These are phyloP conservation scores for Melieria picta DNA, from an alignment of 2,888 invertebrate genomes.

Conservation along the genomic window DNA sequence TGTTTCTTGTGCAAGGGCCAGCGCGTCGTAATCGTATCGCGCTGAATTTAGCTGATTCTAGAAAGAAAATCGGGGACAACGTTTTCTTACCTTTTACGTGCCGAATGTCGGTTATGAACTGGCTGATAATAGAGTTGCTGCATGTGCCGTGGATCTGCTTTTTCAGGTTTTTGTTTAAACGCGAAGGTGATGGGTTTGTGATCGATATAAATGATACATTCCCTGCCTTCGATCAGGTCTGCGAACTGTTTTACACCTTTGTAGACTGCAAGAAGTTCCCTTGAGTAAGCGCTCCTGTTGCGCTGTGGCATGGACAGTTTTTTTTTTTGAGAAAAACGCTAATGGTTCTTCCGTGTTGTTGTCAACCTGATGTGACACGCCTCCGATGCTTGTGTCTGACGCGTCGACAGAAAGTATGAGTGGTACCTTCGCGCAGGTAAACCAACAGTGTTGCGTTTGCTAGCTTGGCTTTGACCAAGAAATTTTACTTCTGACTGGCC, in stretches of 20 bases:
- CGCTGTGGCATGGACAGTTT: constrained; percentile 5
- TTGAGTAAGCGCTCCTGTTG: constrained; percentile 11
- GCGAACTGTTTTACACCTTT: constrained; percentile 6
- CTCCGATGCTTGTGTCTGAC: constrained; percentile 34
- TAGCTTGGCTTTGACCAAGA: constrained; percentile 31
- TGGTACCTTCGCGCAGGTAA: constrained; percentile 4
- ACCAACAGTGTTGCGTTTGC: constrained; percentile 31
- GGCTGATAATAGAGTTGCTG: constrained; percentile 26
- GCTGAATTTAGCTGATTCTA: constrained; percentile 7
- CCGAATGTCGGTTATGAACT: constrained; percentile 18
- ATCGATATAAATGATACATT: constrained; percentile 8
- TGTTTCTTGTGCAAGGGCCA: constrained; percentile 15
- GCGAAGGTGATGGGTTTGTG: constrained; percentile 2
- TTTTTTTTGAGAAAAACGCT: constrained; percentile 23
- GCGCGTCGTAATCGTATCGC: constrained; percentile 17
- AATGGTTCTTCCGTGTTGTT: constrained; percentile 55
- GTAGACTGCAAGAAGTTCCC: constrained; percentile 22
- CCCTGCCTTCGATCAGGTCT: background rate
- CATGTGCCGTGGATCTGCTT: constrained; percentile 25
- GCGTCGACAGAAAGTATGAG: constrained; percentile 34
- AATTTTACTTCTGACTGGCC: constrained; percentile 25
- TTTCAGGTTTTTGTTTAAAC: constrained; percentile 19
- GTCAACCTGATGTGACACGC: constrained; percentile 36
- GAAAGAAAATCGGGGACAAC: constrained; percentile 19
- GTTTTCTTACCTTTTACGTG: constrained; percentile 25